Percentiles rank a stretch among this genome's conserved stretches.
These are phyloP conservation scores for Thalassaphorura encarpata DNA, from an alignment of 1,140 invertebrate genomes.

Conservation along the genomic window DNA sequence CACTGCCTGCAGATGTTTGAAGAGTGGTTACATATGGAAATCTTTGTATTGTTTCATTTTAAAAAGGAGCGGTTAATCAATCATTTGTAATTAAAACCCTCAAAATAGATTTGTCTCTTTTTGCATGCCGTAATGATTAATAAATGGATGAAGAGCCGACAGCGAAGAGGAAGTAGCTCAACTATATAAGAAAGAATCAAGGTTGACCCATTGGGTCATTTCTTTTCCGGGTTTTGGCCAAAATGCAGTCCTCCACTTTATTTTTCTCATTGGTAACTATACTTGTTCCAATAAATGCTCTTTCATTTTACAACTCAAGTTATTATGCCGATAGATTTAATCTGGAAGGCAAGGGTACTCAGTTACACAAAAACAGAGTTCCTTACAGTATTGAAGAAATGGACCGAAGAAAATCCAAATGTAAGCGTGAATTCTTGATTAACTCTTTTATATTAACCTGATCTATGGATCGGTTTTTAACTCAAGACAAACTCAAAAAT, in stretches of 20 bases:
- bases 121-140: neutral
- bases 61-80: neutral
- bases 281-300: neutral
- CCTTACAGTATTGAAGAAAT: neutral
- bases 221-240: neutral
- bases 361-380: neutral
- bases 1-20: too few relatives aligned
- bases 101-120: neutral
- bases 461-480: neutral
- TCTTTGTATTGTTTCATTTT: neutral
- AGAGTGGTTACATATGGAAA: neutral
- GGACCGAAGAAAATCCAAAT: conserved; percentile 12
- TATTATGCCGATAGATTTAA: neutral
- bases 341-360: neutral
- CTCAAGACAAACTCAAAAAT: neutral
- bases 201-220: neutral
- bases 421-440: conserved; percentile 6
- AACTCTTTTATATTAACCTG: neutral
- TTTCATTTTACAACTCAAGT: neutral
- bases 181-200: neutral
- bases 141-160: neutral
- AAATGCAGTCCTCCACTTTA: neutral
- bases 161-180: neutral
- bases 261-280: neutral
- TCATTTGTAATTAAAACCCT: neutral